A percentile compares a stretch with the other conserved stretches of the same genome.
These are phyloP conservation scores for Odocoileus hemionus DNA, from an alignment of 2,113 vertebrate genomes.

Conservation along the genomic window DNA sequence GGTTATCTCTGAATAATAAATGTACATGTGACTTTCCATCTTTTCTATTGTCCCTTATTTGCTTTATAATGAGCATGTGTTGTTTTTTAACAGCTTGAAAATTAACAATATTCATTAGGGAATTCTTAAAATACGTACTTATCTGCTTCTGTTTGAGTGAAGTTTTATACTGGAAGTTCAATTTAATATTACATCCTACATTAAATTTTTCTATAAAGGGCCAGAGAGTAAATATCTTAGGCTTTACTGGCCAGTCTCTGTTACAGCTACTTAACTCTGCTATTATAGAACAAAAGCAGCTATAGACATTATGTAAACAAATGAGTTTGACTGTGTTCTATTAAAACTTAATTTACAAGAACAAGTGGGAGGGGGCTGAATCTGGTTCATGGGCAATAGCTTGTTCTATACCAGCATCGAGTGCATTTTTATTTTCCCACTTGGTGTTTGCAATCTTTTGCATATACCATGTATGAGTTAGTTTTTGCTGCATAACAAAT, in stretches of 20 bases:
- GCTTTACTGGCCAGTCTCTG: neutral
- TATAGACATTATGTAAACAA: neutral
- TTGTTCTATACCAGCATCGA: neutral
- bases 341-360: conserved; percentile 19
- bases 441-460: neutral
- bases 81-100: conserved; percentile 13
- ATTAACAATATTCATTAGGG: neutral
- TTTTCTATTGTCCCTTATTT: neutral
- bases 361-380: neutral
- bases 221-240: neutral
- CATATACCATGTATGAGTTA: neutral
- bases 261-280: neutral
- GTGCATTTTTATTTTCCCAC: neutral
- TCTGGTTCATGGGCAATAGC: neutral
- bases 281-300: neutral
- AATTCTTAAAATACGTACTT: neutral
- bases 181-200: neutral
- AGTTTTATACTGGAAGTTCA: neutral
- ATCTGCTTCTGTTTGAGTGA: neutral
- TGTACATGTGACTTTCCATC: neutral
- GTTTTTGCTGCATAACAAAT: neutral
- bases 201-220: neutral
- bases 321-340: neutral
- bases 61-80: neutral
- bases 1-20: neutral